A percentile compares a stretch with the other conserved stretches of the same genome.
These are phyloP conservation scores for Nestor notabilis DNA, from an alignment of 2,113 vertebrate genomes.

Conservation along the genomic window DNA sequence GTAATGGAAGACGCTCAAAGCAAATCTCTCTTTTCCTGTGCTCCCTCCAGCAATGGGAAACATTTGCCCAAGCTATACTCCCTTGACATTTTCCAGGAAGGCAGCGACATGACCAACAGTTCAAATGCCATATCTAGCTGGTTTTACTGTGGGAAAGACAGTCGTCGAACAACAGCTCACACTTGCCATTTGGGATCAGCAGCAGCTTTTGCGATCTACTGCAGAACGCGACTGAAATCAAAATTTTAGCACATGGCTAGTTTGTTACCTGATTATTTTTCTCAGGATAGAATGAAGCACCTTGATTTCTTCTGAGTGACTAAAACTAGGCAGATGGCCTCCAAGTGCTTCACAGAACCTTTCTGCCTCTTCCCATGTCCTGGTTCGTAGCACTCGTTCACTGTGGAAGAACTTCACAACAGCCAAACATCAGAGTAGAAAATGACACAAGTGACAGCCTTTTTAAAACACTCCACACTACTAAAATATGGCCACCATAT, in stretches of 20 bases:
- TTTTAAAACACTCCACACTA: neutral
- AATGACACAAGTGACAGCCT: neutral
- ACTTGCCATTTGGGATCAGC: neutral
- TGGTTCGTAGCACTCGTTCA: slow-evolving; percentile 87
- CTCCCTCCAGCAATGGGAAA: neutral
- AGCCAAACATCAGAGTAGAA: neutral
- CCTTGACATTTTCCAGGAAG: slow-evolving; percentile 29
- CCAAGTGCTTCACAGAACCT: slow-evolving; percentile 90
- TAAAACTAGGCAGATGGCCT: slow-evolving; percentile 89
- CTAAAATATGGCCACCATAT: neutral
- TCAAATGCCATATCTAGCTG: neutral
- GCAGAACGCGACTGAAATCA: neutral
- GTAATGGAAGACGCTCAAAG: neutral
- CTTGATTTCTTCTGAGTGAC: slow-evolving; percentile 77
- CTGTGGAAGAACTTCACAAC: slow-evolving; percentile 86
- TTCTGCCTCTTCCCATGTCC: slow-evolving; percentile 93
- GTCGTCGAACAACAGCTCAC: neutral
- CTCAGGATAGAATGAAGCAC: slow-evolving; percentile 79
- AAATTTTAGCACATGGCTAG: neutral
- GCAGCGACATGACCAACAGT: neutral
- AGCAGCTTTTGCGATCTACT: neutral
- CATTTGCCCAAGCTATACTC: neutral
- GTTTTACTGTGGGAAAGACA: slow-evolving; percentile 12
- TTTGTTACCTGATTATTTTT: slow-evolving; percentile 83
- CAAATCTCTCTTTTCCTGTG: neutral